A percentile compares a stretch with the other conserved stretches of the same genome.
Evolutionary conservation across 2,797 vertebrate genomes (phyloP).

Genomic region (Lagocephalus sceleratus): DNA sequence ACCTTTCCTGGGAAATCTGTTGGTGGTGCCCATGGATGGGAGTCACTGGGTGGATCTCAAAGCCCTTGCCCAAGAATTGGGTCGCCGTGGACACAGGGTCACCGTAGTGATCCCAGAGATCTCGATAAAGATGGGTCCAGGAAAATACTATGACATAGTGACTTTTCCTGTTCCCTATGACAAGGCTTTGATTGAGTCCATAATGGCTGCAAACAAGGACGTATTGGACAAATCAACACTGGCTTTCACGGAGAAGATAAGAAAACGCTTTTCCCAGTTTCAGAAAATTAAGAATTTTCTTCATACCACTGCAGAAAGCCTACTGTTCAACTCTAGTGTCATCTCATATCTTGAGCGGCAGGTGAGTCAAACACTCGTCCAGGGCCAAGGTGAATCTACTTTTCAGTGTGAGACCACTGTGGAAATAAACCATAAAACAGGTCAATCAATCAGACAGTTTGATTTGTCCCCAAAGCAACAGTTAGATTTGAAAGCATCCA

Average conservation of each 20-base stretch:
- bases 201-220: slow-evolving; percentile 19
- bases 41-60: slow-evolving; percentile 86
- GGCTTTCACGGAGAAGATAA: slow-evolving; percentile 45
- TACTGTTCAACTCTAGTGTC: slow-evolving; percentile 71
- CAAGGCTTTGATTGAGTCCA: slow-evolving; percentile 16
- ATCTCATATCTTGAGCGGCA: slow-evolving; percentile 56
- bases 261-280: background rate
- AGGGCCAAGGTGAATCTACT: background rate
- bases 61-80: slow-evolving; percentile 69
- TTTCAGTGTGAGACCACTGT: too few species aligned
- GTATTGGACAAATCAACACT: background rate
- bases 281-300: slow-evolving; percentile 12
- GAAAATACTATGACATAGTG: slow-evolving; percentile 69
- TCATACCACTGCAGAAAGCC: slow-evolving; percentile 55
- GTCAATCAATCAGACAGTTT: too few species aligned
- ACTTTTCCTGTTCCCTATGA: slow-evolving; percentile 58
- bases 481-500: too few species aligned
- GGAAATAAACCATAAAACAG: too few species aligned
- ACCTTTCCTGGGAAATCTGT: slow-evolving; percentile 65
- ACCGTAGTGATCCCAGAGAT: slow-evolving; percentile 76
- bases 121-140: slow-evolving; percentile 66
- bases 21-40: slow-evolving; percentile 80
- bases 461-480: too few species aligned
- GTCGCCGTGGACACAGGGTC: slow-evolving; percentile 76
- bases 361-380: slow-evolving; percentile 32